Evolutionary conservation across 2,113 vertebrate genomes (phyloP), one percentile per base, ranked within the genome.

Genomic region (human (Homo sapiens)): DNA sequence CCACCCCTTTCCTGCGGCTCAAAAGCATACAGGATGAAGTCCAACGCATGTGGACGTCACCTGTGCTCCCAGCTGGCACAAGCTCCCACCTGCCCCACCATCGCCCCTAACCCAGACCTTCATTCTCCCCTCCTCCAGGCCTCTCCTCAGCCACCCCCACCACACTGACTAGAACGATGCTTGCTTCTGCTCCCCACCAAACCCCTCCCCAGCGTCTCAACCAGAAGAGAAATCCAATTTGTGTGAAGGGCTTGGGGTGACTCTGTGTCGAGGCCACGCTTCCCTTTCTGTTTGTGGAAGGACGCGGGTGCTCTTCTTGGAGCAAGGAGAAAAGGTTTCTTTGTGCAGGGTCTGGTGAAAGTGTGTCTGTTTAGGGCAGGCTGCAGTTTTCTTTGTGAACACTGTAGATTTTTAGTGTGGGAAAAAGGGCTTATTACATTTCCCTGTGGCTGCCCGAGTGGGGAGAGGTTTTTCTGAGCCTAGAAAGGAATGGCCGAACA

Each of bases 251-350:
- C 59, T 30, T 10, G 18, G 88, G 78, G 64, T 73, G 64, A 45
- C 16, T 35, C 76, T 16, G n/a, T 20, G 91, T 64, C 11, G 17
- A 85, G 70, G 85, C 96, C 83, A 76, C 14, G 43, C 40, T 89
- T 9, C 14, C 82, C 61, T 50, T 72, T 81, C 52, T 32, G 61
- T 76, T 17, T 75, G 55, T 9, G 32, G 81, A 90, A 75, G 90
- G 88, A 80, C 20, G 16, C 1, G 7, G 52, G 32, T n/a, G 90
- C 52, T 70, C 82, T 68, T 66, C 95, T 61, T 22, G 40, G 59
- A 83, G 72, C 50, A 55, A 66, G 73, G 85, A 97, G 94, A 95
- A 97, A 79, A 90, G 96, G 23, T n/a, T 40, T 25, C 97, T 97
- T 96, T 97, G 96, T 96, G 73, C 89, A 2, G 3, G 30, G 89